phyloP scores from a whole-genome alignment of 1,140 invertebrate species.

The Chrysopa pallens region DNA sequence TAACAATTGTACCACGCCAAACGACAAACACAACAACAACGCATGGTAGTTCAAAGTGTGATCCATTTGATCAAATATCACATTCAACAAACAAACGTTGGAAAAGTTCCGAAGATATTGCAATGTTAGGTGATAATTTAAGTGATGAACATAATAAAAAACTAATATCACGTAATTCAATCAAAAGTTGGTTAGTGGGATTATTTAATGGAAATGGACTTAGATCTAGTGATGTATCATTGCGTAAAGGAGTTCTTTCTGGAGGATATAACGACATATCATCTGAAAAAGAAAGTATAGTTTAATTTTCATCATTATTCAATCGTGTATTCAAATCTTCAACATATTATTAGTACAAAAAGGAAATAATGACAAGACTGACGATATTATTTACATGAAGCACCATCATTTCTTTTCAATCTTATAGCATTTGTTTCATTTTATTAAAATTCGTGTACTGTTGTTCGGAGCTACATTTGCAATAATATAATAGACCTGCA shows the following conservation, averaged over 20 bases:
- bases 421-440: no score
- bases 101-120: slow-evolving; percentile 50
- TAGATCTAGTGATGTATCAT: slow-evolving; percentile 39
- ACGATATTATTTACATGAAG: no score
- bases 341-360: no score
- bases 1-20: slow-evolving; percentile 11
- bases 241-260: slow-evolving; percentile 30
- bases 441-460: no score
- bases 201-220: slow-evolving; percentile 45
- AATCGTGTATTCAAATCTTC: no score
- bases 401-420: no score
- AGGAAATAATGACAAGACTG: no score
- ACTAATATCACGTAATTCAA: slow-evolving; percentile 28
- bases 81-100: slow-evolving; percentile 18
- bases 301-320: slow-evolving; percentile 8
- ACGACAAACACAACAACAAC: no score
- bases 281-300: slow-evolving; percentile 22
- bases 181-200: slow-evolving; percentile 47
- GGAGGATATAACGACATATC: slow-evolving; percentile 16
- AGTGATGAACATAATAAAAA: slow-evolving; percentile 26
- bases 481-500: no score
- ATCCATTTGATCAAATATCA: slow-evolving; percentile 13
- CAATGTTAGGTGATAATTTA: slow-evolving; percentile 38
- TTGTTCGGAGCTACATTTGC: no score
- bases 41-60: slow-evolving; percentile 2